Percentiles rank a stretch among this genome's conserved stretches.
These are phyloP conservation scores for Axinella damicornis DNA, from an alignment of 37 sponge, comb jelly and placozoan genomes.

Conservation along the genomic window DNA sequence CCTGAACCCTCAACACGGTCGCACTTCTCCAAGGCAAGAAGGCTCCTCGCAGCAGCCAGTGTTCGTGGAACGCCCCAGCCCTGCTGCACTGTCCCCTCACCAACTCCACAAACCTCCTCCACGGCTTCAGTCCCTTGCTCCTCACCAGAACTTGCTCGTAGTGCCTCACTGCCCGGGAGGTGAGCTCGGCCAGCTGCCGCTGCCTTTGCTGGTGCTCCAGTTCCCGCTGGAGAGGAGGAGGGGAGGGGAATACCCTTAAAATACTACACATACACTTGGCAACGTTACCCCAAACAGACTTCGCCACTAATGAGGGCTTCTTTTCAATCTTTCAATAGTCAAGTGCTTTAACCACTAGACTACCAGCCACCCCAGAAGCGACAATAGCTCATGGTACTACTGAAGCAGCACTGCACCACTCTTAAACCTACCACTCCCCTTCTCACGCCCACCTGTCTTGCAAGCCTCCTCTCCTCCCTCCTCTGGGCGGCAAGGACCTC, in stretches of 20 bases:
- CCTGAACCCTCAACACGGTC: neutral
- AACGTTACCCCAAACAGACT: too few species aligned
- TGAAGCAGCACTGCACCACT: too few species aligned
- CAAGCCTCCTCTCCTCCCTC: slow-evolving; percentile 67
- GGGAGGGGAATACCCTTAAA: too few species aligned
- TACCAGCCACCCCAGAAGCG: too few species aligned
- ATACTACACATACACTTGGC: too few species aligned
- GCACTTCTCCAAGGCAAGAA: neutral
- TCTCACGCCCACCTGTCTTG: slow-evolving; percentile 78
- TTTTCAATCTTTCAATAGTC: too few species aligned
- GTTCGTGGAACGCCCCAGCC: slow-evolving; percentile 15
- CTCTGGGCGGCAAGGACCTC: slow-evolving; percentile 33
- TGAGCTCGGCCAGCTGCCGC: slow-evolving; percentile 10
- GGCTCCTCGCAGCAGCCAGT: neutral
- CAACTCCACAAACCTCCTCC: slow-evolving; percentile 39
- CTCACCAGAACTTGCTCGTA: slow-evolving; percentile 14
- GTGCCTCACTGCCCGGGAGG: slow-evolving; percentile 31
- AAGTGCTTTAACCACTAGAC: too few species aligned
- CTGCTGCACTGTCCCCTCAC: neutral
- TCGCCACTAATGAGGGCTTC: too few species aligned
- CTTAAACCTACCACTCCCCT: neutral
- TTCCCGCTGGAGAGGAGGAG: slow-evolving; percentile 39
- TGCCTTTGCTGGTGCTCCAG: slow-evolving; percentile 32
- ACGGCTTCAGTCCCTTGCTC: slow-evolving; percentile 42
- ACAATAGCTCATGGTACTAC: too few species aligned